Evolutionary conservation across 2,113 vertebrate genomes (phyloP), one percentile per base, ranked within the genome.

Genomic region (Tautogolabrus adspersus): DNA sequence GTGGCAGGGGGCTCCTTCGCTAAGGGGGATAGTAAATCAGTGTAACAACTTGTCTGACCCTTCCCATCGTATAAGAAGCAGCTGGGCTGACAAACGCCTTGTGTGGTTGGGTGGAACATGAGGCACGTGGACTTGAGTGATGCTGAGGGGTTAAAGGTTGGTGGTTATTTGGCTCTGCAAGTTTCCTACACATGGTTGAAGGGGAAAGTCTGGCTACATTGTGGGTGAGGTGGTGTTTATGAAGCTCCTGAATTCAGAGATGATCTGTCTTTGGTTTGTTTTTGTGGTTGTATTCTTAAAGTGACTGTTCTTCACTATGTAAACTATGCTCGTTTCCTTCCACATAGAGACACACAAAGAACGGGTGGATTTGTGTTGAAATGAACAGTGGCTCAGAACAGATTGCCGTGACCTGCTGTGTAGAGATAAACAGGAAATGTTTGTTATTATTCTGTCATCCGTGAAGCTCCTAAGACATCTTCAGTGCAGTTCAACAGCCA

Each of bases 401-500:
- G 67, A 61, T 75, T 87, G 85, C 88, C 64, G 79, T 77, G 82
- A 69, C 72, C 73, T 63, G 55, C 56, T 58, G 56, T 70, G 44
- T 23, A 30, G 64, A 83, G 79, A 90, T 92, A 93, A 94, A 93
- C 92, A 94, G 92, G 92, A 94, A 90, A 87, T 75, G 86, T 87
- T 91, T 93, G 87, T 91, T 92, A 76, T 80, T 73, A 37, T 77
- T 88, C 16, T 72, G 64, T 77, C 60, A 74, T 74, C 47, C 47
- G 18, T 49, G 15, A 15, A 22, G 21, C 73, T 66, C 55, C 16
- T 6, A 19, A 49, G 18, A 18, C 63, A 37, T 55, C 72, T 42
- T 56, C 68, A 69, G 59, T 46, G 57, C 49, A 62, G 62, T 59
- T 64, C 58, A 87, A 77, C 70, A 82, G 66, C 57, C 77, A 66